Evolutionary conservation across 1,140 invertebrate genomes (phyloP), one percentile per base, ranked within the genome.

Genomic region (Centruroides sculpturatus): DNA sequence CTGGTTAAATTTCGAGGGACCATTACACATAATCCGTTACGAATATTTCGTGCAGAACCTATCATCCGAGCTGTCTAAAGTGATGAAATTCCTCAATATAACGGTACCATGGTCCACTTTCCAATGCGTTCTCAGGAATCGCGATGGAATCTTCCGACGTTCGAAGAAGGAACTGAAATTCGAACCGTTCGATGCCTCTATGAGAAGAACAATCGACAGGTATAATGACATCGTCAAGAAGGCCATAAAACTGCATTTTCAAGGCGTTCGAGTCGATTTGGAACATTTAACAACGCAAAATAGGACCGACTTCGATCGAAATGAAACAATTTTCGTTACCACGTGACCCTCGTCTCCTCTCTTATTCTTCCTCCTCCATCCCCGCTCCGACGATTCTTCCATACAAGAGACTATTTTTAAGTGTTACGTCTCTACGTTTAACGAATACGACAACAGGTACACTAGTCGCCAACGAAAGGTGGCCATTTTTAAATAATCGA

Each of bases 1-100:
- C 64, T 87, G 85, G 85, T 73, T 86, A 34, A 80, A 82, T 63
- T 87, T 86, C 69, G 78, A 79, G 1, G 83, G 84, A 41, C 80
- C 81, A 10, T 72, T 83, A 36, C 80, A 83, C 66, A 76, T 87
- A 13, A 75, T 86, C n/a, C 80, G 81, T 69, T 87, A 87, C 68
- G 83, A 86, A 63, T 74, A 82, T 56, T 71, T 87, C 41, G 80
- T 85, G 0, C 70, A 75, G 0, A 78, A 86, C 62, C 76, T 84
- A 0, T 76, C 81, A 59, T 68, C 72, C 6, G 79, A 81, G 23
- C 71, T 86, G 54, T 73, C 75, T 23, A 72, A 72, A 2, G 72
- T 85, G 35, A 68, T 86, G 49, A 73, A 80, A 34, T 87, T 86
- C 69, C 68, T 87, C 13, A 61, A 69, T 56, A 62, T 69, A 36